Evolutionary conservation across 2,113 vertebrate genomes (phyloP).

Genomic region (Seriola quinqueradiata): DNA sequence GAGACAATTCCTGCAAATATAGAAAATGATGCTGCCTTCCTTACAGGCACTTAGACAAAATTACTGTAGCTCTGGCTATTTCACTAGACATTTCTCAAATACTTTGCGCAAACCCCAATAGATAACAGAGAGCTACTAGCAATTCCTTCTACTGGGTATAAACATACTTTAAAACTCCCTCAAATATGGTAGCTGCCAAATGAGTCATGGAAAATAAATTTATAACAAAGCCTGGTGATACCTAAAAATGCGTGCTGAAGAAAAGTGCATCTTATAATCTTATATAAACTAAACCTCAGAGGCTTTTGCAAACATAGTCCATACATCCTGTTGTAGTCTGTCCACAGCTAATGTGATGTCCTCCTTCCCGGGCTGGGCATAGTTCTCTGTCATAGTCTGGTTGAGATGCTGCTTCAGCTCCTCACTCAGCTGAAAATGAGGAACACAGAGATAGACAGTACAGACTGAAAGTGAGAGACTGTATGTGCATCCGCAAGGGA

Average conservation of each 20-base stretch:
- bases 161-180: constrained; percentile 7
- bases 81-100: constrained; percentile 7
- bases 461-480: constrained; percentile 7
- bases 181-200: background rate
- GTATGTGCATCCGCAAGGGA: background rate
- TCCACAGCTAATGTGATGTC: constrained; percentile 87
- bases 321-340: constrained; percentile 89
- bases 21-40: background rate
- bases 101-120: background rate
- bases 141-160: constrained; percentile 1
- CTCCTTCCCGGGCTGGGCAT: constrained; percentile 82
- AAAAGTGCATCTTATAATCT: background rate
- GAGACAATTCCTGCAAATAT: background rate
- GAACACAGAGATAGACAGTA: constrained; percentile 1
- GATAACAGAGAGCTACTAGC: background rate
- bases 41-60: background rate
- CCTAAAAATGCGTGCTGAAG: background rate
- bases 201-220: background rate
- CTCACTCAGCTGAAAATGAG: constrained; percentile 84
- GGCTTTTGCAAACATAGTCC: constrained; percentile 28
- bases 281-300: constrained; percentile 16
- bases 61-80: background rate
- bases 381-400: constrained; percentile 86
- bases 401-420: constrained; percentile 89
- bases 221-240: background rate